Conservation (phyloP, 1,140 invertebrate species). For the Macrosteles quadrilineatus region DNA sequence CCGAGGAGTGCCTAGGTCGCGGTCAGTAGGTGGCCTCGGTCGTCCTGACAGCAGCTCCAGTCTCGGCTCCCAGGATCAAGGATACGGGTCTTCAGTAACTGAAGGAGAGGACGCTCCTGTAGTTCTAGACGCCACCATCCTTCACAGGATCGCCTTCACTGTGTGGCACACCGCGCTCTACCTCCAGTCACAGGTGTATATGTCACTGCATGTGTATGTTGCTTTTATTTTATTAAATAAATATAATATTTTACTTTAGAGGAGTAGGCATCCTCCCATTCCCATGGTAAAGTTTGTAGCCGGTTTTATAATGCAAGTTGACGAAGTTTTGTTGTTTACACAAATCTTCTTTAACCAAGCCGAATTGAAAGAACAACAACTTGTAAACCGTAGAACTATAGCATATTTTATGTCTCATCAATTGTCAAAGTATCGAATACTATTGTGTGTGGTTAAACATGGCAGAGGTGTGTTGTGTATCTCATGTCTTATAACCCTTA, state of each 20-base stretch:
- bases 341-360: too few relatives aligned
- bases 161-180: constrained; percentile 63
- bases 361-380: too few relatives aligned
- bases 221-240: neutral
- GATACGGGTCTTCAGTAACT: constrained; percentile 16
- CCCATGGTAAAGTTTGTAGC: too few relatives aligned
- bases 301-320: too few relatives aligned
- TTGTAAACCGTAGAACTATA: too few relatives aligned
- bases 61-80: constrained; percentile 17
- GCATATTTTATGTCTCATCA: too few relatives aligned
- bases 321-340: too few relatives aligned
- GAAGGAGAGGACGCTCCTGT: constrained; percentile 7
- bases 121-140: constrained; percentile 36
- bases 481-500: too few relatives aligned
- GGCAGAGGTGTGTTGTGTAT: too few relatives aligned
- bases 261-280: too few relatives aligned
- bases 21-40: neutral
- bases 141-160: constrained; percentile 62
- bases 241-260: neutral
- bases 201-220: neutral
- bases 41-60: constrained; percentile 14
- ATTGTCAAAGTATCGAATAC: too few relatives aligned
- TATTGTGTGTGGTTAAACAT: too few relatives aligned
- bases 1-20: neutral
- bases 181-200: constrained; percentile 49